Evolutionary conservation across 2,888 invertebrate genomes (phyloP).

Genomic region (Torymus texanus): DNA sequence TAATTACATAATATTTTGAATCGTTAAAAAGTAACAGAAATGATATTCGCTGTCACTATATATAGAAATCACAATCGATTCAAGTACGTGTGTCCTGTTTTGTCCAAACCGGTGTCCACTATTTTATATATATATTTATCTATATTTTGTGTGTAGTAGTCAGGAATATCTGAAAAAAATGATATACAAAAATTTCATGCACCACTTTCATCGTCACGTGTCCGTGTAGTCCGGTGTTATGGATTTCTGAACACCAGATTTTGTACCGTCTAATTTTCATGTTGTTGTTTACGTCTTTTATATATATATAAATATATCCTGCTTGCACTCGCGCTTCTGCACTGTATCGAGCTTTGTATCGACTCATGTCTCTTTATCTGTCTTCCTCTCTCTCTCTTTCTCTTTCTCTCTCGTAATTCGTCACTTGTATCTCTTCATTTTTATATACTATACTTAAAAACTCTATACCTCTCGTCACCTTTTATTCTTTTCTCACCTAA

Average conservation of each 20-base stretch:
- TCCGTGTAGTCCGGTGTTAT: constrained; percentile 72
- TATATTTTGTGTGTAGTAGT: constrained; percentile 28
- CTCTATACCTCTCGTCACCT: too few species aligned
- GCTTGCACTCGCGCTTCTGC: constrained; percentile 57
- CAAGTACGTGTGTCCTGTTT: constrained; percentile 1
- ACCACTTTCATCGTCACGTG: constrained; percentile 51
- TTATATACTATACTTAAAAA: too few species aligned
- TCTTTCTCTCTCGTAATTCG: too few species aligned
- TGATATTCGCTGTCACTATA: constrained; percentile 6
- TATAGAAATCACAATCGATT: constrained; percentile 18
- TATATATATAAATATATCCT: background rate
- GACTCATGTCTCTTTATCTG: too few species aligned
- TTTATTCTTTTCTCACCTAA: too few species aligned
- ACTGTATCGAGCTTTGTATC: constrained; percentile 25
- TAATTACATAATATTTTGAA: background rate
- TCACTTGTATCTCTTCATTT: too few species aligned
- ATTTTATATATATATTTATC: constrained; percentile 7
- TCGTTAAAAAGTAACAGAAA: constrained; percentile 19
- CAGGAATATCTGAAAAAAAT: constrained; percentile 7
- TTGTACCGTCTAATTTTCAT: constrained; percentile 52
- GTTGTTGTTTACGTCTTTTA: constrained; percentile 39
- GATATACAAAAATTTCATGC: constrained; percentile 26
- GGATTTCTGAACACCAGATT: constrained; percentile 73
- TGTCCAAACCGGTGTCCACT: background rate
- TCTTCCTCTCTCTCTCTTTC: too few species aligned